Conservation (phyloP, 2,113 vertebrate species). For the Dendropsophus ebraccatus region DNA sequence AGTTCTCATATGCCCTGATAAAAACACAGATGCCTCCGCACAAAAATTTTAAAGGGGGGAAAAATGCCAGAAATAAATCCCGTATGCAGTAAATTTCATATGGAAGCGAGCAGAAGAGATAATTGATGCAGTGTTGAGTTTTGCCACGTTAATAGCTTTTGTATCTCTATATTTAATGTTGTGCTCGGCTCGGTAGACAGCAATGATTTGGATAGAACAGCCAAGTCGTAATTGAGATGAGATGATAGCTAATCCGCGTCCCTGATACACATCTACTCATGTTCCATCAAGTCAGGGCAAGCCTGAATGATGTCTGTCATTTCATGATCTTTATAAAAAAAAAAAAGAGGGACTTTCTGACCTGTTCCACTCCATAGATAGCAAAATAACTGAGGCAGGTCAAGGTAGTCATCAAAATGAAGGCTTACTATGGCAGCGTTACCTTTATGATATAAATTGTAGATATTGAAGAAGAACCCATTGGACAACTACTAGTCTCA, state of each 20-base stretch:
- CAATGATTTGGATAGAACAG: neutral
- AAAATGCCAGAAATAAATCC: conserved; percentile 10
- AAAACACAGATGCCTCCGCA: conserved; percentile 3
- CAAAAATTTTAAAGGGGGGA: neutral
- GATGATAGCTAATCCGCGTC: conserved; percentile 3
- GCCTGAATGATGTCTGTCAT: conserved; percentile 37
- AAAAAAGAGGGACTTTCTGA: conserved; percentile 41
- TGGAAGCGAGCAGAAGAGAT: neutral
- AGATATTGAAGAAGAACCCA: too few relatives aligned
- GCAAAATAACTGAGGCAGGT: neutral
- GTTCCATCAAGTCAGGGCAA: conserved; percentile 50
- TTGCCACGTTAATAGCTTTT: neutral
- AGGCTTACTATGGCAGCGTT: neutral
- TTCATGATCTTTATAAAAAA: neutral
- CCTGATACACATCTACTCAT: conserved; percentile 30
- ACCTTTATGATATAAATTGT: too few relatives aligned
- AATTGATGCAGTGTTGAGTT: neutral
- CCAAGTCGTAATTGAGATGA: neutral
- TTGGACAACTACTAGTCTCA: too few relatives aligned
- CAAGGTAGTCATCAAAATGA: neutral
- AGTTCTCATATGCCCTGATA: conserved; percentile 2
- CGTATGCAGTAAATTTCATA: neutral
- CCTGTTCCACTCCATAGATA: neutral
- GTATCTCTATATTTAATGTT: conserved; percentile 25
- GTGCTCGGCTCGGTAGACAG: neutral